A percentile compares a stretch with the other conserved stretches of the same genome.
These are phyloP conservation scores for Caiman crocodilus DNA, from an alignment of 2,797 vertebrate species.

Conservation along the genomic window DNA sequence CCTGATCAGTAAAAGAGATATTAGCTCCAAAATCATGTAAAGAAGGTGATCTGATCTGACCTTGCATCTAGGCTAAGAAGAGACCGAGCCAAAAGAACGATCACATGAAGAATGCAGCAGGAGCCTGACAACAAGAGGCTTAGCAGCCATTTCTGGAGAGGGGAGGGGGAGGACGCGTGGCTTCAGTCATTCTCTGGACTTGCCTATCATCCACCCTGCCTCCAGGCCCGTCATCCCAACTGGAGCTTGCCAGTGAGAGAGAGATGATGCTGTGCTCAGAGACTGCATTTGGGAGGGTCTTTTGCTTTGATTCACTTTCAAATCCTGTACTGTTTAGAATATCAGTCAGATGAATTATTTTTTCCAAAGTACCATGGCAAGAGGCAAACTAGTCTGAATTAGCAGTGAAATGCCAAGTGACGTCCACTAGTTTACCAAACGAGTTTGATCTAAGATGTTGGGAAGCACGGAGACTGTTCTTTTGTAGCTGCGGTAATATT, in stretches of 20 bases:
- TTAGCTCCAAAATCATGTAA: constrained; percentile 81
- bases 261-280: neutral
- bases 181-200: constrained; percentile 36
- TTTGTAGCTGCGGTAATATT: constrained; percentile 19
- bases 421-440: constrained; percentile 27
- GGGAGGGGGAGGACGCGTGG: constrained; percentile 3
- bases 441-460: neutral
- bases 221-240: constrained; percentile 33
- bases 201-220: constrained; percentile 20
- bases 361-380: constrained; percentile 34
- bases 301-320: constrained; percentile 58
- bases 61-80: constrained; percentile 27
- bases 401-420: constrained; percentile 27
- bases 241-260: constrained; percentile 43
- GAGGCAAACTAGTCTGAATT: constrained; percentile 49
- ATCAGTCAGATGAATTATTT: constrained; percentile 18
- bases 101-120: neutral
- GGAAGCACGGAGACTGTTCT: constrained; percentile 24
- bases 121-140: constrained; percentile 24
- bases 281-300: constrained; percentile 41
- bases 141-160: constrained; percentile 18
- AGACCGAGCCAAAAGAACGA: constrained; percentile 19
- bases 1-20: constrained; percentile 97
- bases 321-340: constrained; percentile 49
- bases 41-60: neutral